A percentile compares a stretch with the other conserved stretches of the same genome.
These are phyloP conservation scores for Lophotis ruficrista DNA, from an alignment of 2,113 vertebrate species.

Conservation along the genomic window DNA sequence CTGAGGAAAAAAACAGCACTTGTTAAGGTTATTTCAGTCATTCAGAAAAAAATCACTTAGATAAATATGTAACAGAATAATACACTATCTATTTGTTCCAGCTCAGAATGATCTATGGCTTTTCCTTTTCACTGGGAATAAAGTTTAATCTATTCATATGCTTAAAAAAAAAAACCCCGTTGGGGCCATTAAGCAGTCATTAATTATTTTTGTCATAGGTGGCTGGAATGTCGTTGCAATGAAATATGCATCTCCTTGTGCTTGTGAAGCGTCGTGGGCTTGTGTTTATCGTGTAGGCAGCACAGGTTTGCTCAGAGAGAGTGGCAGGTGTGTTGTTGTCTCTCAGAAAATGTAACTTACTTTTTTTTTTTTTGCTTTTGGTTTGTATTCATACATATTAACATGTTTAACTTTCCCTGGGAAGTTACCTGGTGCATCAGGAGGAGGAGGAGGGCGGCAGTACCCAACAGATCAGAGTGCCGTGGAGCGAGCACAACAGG, in stretches of 20 bases:
- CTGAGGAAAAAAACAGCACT: not conserved
- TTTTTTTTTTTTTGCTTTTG: not conserved
- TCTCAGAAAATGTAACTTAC: not conserved
- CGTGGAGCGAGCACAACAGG: accelerated
- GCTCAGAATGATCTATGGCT: not conserved
- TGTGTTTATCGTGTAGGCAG: not conserved
- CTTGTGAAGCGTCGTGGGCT: not conserved
- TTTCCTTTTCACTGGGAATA: not conserved
- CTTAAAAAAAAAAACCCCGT: not conserved
- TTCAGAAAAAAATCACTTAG: not conserved
- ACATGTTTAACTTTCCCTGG: not conserved
- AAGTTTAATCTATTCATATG: not conserved
- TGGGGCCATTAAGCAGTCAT: not conserved
- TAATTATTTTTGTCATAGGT: not conserved
- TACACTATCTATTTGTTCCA: not conserved
- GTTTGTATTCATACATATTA: not conserved
- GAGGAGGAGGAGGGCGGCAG: not conserved
- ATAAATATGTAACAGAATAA: not conserved
- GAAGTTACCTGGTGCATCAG: not conserved
- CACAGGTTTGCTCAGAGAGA: not conserved
- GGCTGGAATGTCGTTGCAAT: not conserved
- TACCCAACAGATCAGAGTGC: not conserved
- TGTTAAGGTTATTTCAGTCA: not conserved
- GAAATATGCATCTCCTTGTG: not conserved
- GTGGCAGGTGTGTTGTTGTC: not conserved